These are phyloP conservation scores for Heterodera schachtii DNA, from an alignment of 1,140 invertebrate genomes.

Conservation along the genomic window DNA sequence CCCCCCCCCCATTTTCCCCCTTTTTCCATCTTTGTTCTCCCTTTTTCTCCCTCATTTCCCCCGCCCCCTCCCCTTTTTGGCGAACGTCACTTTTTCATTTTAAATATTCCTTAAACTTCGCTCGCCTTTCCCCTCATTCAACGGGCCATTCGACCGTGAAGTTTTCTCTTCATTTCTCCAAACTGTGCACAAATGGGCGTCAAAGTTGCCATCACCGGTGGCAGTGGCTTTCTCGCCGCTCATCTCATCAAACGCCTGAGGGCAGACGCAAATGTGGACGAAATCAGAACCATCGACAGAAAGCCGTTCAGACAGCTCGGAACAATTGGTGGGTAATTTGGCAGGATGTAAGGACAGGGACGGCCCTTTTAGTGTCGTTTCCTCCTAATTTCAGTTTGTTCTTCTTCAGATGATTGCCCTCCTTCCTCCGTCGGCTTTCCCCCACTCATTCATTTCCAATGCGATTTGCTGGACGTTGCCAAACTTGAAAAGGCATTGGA, in stretches of 20 bases:
- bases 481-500: conserved; percentile 30
- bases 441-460: conserved; percentile 42
- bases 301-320: conserved; percentile 24
- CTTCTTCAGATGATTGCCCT: neutral
- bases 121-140: neutral
- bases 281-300: conserved; percentile 47
- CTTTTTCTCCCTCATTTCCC: neutral
- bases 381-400: conserved; percentile 11
- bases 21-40: neutral
- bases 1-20: neutral
- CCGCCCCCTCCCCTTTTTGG: neutral
- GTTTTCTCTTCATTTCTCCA: neutral
- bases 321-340: neutral
- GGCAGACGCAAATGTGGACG: conserved; percentile 15
- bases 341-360: no score
- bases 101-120: neutral
- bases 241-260: conserved; percentile 37
- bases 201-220: conserved; percentile 44
- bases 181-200: conserved; percentile 9
- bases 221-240: conserved; percentile 39
- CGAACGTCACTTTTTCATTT: neutral
- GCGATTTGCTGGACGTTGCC: conserved; percentile 29
- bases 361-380: neutral
- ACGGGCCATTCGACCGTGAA: neutral
- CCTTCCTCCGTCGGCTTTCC: neutral